Evolutionary conservation across 2,888 invertebrate species (phyloP), one percentile per base, ranked within the genome.

Genomic region (Caenorhabditis japonica): DNA sequence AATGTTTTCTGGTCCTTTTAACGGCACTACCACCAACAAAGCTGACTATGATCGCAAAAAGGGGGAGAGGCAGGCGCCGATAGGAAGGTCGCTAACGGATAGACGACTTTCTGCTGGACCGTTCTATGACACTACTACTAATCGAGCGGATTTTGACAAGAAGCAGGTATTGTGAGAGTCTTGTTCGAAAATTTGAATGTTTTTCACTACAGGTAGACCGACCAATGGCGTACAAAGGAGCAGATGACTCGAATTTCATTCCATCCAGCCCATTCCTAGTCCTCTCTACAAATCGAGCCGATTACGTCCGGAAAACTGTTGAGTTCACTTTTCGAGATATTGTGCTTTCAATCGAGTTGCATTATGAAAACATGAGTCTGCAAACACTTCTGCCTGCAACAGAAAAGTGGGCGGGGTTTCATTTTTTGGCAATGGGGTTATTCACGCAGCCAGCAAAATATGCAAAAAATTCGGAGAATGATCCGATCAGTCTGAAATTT

Each of bases 1-100:
- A 30, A 21, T 76, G 3, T 64, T 69, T 21, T 58, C 62, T 4
- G 76, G 76, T 0, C 58, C 66, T 0, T 76, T 76, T 34, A 59
- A 69, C 30, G 72, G 59, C 21, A 46, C 44, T 1, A 74, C 74
- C 0, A 73, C 73, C 27, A 73, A 66, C 19, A 43, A 49, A 27
- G 47, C 64, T 13, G 72, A 72, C 46, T 72, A 55, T 25, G 55
- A 72, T 27, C 46, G 21, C 43, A 64, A 72, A 41, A 52, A 72
- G 52, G 60, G n/a, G n/a, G n/a, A n/a, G n/a, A n/a, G n/a, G n/a
- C 30, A 30, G 10, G 30, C 7, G 5, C 30, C 30, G 2, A 3
- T 23, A 13, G 25, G 23, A 3, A 46, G 12, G 30, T 13, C 23
- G 2, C 36, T 5, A 8, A 36, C 23, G 1, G 23, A 17, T n/a